A percentile compares a stretch with the other conserved stretches of the same genome.
Evolutionary conservation across 2,113 vertebrate genomes (phyloP).

Genomic region (Nothoprocta pentlandii): DNA sequence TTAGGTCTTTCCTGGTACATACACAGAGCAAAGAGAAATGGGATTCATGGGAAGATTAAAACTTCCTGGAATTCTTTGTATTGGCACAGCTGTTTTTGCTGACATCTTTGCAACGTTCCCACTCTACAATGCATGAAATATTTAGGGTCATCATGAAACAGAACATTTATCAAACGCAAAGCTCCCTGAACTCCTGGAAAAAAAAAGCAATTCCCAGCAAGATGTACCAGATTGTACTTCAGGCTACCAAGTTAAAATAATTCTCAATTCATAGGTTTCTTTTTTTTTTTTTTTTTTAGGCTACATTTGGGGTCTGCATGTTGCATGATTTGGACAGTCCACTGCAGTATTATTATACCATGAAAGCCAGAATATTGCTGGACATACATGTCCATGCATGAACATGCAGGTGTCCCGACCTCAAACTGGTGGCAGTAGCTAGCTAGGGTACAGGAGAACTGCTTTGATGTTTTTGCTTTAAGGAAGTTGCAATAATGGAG

Average conservation of each 20-base stretch:
- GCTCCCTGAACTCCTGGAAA: constrained; percentile 36
- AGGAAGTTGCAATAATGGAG: background rate
- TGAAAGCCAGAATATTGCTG: background rate
- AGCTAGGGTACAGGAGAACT: background rate
- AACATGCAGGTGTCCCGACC: background rate
- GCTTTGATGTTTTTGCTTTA: background rate
- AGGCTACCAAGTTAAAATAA: background rate
- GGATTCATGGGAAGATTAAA: background rate
- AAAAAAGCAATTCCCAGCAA: background rate
- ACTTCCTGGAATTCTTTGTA: background rate
- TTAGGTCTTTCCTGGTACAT: background rate
- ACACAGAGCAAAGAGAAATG: background rate
- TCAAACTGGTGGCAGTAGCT: background rate
- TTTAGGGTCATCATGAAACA: constrained; percentile 32
- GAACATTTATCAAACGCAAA: constrained; percentile 6
- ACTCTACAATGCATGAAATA: background rate
- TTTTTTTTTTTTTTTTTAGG: background rate
- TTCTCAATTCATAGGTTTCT: background rate
- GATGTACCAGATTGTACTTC: background rate
- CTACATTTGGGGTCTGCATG: background rate
- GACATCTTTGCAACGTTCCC: background rate
- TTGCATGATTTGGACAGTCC: background rate
- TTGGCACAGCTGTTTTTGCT: background rate
- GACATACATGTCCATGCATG: background rate
- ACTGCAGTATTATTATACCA: rapidly evolving